Conservation (phyloP, 2,113 vertebrate genomes). For the Nicator chloris region DNA sequence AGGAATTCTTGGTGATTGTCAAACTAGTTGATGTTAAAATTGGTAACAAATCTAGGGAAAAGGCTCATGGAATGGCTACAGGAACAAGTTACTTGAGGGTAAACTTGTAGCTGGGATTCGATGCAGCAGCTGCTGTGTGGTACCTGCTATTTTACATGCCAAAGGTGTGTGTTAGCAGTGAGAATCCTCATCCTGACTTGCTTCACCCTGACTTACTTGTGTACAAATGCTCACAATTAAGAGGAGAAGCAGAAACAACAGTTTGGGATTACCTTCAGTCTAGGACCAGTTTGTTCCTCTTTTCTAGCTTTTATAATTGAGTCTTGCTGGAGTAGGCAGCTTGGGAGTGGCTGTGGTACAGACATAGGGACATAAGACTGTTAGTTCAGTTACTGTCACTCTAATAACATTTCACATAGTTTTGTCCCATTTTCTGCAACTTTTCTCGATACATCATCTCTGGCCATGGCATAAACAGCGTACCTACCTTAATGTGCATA, state of each 20-base stretch:
- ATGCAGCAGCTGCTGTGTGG: not conserved
- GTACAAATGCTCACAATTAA: not conserved
- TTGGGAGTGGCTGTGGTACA: not conserved
- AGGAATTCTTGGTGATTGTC: not conserved
- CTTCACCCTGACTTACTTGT: not conserved
- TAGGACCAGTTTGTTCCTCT: not conserved
- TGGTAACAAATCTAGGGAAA: not conserved
- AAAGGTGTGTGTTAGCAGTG: not conserved
- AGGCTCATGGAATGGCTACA: not conserved
- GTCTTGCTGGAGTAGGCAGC: not conserved
- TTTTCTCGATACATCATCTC: not conserved
- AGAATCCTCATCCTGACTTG: not conserved
- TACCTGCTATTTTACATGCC: not conserved
- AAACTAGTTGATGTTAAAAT: not conserved
- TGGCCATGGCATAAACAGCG: rapidly evolving
- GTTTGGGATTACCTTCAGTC: not conserved
- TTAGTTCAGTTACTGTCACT: not conserved
- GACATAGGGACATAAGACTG: too few species aligned
- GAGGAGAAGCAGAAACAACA: not conserved
- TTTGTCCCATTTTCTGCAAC: not conserved
- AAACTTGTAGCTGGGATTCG: not conserved
- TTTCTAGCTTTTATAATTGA: not conserved
- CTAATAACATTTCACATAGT: not conserved
- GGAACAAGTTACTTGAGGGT: not conserved
- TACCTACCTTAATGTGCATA: not conserved